A percentile compares a stretch with the other conserved stretches of the same genome.
Evolutionary conservation across 2,113 vertebrate species (phyloP).

Genomic region (Oenanthe oenanthe): DNA sequence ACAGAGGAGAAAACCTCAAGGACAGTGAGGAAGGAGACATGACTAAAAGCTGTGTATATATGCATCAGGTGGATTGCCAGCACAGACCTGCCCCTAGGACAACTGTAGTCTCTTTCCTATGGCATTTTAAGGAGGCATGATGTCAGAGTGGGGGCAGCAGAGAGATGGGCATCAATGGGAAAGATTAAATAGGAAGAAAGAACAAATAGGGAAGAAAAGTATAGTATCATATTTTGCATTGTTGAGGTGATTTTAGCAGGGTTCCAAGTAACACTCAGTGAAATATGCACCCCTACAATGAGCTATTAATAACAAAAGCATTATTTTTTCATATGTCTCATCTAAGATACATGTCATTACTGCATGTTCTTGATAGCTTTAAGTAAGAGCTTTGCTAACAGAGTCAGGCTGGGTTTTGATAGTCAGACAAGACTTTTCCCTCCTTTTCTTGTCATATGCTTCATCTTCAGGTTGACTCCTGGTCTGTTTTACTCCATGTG

Average conservation of each 20-base stretch:
- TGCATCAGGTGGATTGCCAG: not conserved
- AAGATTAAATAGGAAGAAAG: not conserved
- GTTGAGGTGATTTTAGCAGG: not conserved
- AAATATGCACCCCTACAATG: not conserved
- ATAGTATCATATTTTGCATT: not conserved
- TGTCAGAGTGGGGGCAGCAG: not conserved
- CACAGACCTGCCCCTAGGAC: not conserved
- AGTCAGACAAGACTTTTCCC: not conserved
- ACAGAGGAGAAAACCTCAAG: not conserved
- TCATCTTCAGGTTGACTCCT: not conserved
- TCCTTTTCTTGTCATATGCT: not conserved
- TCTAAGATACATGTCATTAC: not conserved
- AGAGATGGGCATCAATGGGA: not conserved
- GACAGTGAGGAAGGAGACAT: not conserved
- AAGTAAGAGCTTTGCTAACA: not conserved
- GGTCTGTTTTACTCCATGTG: fast-evolving
- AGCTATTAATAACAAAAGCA: not conserved
- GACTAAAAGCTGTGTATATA: not conserved
- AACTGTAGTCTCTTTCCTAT: not conserved
- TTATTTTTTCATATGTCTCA: not conserved
- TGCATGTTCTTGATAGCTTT: not conserved
- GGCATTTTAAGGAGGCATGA: not conserved
- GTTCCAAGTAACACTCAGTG: not conserved
- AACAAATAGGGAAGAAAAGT: not conserved
- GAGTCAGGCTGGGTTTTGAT: not conserved